Conservation (phyloP, 2,113 vertebrate genomes). For the human region DNA sequence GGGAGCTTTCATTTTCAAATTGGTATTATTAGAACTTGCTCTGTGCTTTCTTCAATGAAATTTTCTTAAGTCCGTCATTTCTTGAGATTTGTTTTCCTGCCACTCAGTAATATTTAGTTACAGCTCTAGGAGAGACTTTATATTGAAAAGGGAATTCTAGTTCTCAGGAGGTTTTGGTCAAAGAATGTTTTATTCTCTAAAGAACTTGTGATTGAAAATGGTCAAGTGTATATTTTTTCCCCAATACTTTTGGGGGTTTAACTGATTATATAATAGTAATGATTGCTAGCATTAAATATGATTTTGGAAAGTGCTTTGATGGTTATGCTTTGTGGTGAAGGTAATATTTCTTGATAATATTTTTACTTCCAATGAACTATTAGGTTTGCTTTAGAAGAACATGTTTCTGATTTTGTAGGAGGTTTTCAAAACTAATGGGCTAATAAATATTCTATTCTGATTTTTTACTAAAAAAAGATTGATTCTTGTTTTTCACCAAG, state of each 20-base stretch:
- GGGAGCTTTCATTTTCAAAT: slow-evolving; percentile 69
- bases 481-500: background rate
- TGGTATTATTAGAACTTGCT: slow-evolving; percentile 74
- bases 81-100: slow-evolving; percentile 76
- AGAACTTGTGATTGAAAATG: slow-evolving; percentile 76
- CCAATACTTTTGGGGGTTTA: slow-evolving; percentile 55
- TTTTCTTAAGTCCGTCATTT: slow-evolving; percentile 70
- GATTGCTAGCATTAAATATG: slow-evolving; percentile 34
- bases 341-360: slow-evolving; percentile 62
- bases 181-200: slow-evolving; percentile 72
- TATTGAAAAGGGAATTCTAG: slow-evolving; percentile 79
- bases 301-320: slow-evolving; percentile 58
- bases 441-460: slow-evolving; percentile 30
- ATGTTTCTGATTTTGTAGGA: slow-evolving; percentile 45
- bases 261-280: slow-evolving; percentile 62
- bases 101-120: slow-evolving; percentile 76
- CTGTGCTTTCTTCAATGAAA: slow-evolving; percentile 73
- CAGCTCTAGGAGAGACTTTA: slow-evolving; percentile 67
- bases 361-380: slow-evolving; percentile 52
- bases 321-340: slow-evolving; percentile 35
- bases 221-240: slow-evolving; percentile 53
- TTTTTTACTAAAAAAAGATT: slow-evolving; percentile 52
- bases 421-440: slow-evolving; percentile 1
- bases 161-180: slow-evolving; percentile 69
- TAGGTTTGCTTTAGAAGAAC: slow-evolving; percentile 41